Evolutionary conservation across 2,797 vertebrate genomes (phyloP).

Genomic region (Cryptoblepharus egeriae): DNA sequence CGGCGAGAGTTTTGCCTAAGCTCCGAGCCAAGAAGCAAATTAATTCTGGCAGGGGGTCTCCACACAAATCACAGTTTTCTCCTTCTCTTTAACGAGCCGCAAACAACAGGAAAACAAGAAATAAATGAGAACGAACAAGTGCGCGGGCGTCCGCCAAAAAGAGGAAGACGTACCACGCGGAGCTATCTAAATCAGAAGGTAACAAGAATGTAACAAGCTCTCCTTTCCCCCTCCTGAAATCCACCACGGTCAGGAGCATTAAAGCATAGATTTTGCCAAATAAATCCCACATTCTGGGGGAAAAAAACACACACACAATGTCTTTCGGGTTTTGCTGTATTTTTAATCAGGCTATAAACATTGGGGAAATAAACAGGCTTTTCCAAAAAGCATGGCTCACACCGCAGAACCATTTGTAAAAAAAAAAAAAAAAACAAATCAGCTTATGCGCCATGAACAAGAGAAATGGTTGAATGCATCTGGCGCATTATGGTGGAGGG

Average conservation of each 20-base stretch:
- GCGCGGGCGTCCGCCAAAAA: neutral
- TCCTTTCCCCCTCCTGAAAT: slow-evolving; percentile 11
- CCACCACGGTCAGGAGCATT: neutral
- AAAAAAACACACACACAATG: too few species aligned
- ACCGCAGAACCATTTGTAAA: slow-evolving; percentile 6
- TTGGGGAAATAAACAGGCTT: slow-evolving; percentile 37
- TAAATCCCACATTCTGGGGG: slow-evolving; percentile 6
- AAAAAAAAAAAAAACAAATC: neutral
- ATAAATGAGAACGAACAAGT: slow-evolving; percentile 2
- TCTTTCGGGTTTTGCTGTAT: neutral
- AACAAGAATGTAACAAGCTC: slow-evolving; percentile 1
- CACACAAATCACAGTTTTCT: neutral
- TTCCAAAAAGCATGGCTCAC: neutral
- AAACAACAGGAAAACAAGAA: neutral
- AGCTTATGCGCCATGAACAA: neutral
- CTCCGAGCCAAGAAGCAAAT: neutral
- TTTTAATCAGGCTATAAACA: slow-evolving; percentile 43
- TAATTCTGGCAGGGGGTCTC: neutral
- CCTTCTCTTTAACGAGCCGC: neutral
- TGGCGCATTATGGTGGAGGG: neutral
- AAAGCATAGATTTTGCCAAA: slow-evolving; percentile 33
- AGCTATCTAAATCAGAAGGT: neutral
- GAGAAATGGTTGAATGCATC: neutral
- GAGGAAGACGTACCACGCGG: fast-evolving
- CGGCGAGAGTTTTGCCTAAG: neutral